Base-by-base conservation (phyloP, 2,797 vertebrate species). In the Loris lydekkerianus region DNA sequence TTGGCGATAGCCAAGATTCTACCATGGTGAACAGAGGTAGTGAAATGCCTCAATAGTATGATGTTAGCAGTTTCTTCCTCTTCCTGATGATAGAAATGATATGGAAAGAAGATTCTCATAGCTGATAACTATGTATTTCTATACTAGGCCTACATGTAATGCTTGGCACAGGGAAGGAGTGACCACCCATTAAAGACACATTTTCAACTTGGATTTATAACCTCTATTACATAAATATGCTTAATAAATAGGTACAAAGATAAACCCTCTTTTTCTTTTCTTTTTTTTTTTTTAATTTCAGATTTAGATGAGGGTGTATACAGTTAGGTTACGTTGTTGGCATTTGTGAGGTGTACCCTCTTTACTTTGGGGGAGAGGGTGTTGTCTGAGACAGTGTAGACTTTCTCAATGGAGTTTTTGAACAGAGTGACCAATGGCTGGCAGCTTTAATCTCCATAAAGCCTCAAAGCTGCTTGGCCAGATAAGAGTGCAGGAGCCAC, bases 171-270 rank as follows among this genome's bases (percentile, higher is more conserved):
- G 29, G 40, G 76, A 17, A 43, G 9, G 18, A 58, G 10, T 82
- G 92, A 53, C 17, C 4, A 31, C 43, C n/a, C 27, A 58, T 13
- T 46, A 27, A 81, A 78, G 37, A 37, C 31, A 53, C 6, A 20
- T 56, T 96, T 91, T 58, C 14, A 82, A 10, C 58, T 40, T 82
- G 84, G 27, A 31, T 76, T 75, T 95, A 72, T 90, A 82, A 69
- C 56, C 81, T n/a, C 31, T 9, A 5, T 56, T 60, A 29, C 3
- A 46, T 65, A 18, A 65, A 70, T 72, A 65, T 34, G 15, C 73
- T 88, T 83, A 73, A 29, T 77, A 86, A 86, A n/a, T 25, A 40
- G 37, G 61, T 78, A 73, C 94, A 82, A 31, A 56, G 69, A 29
- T 53, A 3, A 49, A 21, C 25, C 15, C 8, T 60, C 43, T 58